A percentile compares a stretch with the other conserved stretches of the same genome.
These are phyloP conservation scores for Hypselothyrea guttata DNA, from an alignment of 2,888 invertebrate genomes.

Conservation along the genomic window DNA sequence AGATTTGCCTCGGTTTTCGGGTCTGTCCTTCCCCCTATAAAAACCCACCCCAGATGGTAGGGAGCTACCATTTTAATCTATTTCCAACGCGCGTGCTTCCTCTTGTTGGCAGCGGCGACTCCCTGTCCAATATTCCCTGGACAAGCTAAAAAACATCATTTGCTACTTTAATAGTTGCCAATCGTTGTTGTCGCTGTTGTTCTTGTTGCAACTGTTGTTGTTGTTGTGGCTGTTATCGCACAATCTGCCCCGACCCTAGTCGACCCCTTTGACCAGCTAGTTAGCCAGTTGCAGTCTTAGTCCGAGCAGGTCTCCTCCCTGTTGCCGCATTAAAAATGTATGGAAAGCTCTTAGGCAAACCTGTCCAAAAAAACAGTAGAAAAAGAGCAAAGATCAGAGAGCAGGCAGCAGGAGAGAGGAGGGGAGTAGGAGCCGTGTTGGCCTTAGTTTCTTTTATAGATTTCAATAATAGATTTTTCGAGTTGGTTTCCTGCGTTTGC, in stretches of 20 bases:
- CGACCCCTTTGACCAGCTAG: constrained; percentile 63
- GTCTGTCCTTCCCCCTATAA: constrained; percentile 2
- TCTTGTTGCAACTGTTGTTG: constrained; percentile 33
- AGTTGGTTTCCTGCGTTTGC: constrained; percentile 71
- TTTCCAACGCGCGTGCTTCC: constrained; percentile 66
- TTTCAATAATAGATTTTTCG: constrained; percentile 77
- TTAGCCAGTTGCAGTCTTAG: constrained; percentile 44
- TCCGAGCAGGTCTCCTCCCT: neutral
- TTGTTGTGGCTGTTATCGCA: constrained; percentile 48
- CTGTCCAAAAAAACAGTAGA: constrained; percentile 37
- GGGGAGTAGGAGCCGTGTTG: constrained; percentile 1
- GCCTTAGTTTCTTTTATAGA: constrained; percentile 65
- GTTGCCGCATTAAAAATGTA: constrained; percentile 72
- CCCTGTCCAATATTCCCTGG: constrained; percentile 14
- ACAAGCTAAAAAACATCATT: constrained; percentile 60
- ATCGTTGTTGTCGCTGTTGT: constrained; percentile 44
- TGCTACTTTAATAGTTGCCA: constrained; percentile 72
- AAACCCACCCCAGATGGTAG: constrained; percentile 1
- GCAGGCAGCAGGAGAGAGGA: neutral
- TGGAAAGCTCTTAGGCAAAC: constrained; percentile 75
- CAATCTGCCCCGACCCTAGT: constrained; percentile 51
- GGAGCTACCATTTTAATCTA: constrained; percentile 59
- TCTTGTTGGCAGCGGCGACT: constrained; percentile 35
- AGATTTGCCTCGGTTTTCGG: constrained; percentile 54
- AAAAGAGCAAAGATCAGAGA: neutral